Evolutionary conservation across 1,140 invertebrate species (phyloP), one percentile per base, ranked within the genome.

Genomic region (Dendrolimus punctatus): DNA sequence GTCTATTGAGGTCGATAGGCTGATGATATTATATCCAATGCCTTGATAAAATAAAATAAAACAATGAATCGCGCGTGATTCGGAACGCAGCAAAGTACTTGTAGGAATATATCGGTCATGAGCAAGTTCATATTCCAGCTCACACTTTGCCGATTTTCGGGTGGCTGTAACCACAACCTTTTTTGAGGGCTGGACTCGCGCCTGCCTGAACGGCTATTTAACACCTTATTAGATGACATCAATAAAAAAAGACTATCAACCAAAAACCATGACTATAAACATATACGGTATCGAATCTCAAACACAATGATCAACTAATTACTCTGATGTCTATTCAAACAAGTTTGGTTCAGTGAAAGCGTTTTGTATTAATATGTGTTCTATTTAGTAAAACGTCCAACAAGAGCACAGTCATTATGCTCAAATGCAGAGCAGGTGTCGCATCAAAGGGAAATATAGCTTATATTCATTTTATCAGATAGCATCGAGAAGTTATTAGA

Each of bases 281-380:
- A 58, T 58, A 49, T 49, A 23, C 8, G n/a, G 40, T 42, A n/a
- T 45, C 41, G 10, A n/a, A 63, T 54, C 62, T 62, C 62, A 66
- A 61, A 71, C 51, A 48, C 60, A 75, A 80, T 76, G 71, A 76
- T 73, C 62, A 62, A 48, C 57, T 76, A 74, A 80, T 82, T 80
- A 77, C 67, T 71, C 59, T 57, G 48, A 49, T 62, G 62, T 61
- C 68, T 60, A 68, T 60, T 52, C 65, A 69, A 76, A 73, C 70
- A 53, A 64, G 68, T 65, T 66, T 58, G 76, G 76, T 78, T 66
- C 59, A 80, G 80, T 80, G 80, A 83, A 83, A 82, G 79, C 61
- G 64, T 66, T 75, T 80, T 75, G 1, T 23, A 23, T 23, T 23
- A 71, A 78, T 71, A 66, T 61, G 51, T 70, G 71, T 49, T 71